Evolutionary conservation across 2,888 invertebrate species (phyloP).

Genomic region (Hirtodrosophila alboralis): DNA sequence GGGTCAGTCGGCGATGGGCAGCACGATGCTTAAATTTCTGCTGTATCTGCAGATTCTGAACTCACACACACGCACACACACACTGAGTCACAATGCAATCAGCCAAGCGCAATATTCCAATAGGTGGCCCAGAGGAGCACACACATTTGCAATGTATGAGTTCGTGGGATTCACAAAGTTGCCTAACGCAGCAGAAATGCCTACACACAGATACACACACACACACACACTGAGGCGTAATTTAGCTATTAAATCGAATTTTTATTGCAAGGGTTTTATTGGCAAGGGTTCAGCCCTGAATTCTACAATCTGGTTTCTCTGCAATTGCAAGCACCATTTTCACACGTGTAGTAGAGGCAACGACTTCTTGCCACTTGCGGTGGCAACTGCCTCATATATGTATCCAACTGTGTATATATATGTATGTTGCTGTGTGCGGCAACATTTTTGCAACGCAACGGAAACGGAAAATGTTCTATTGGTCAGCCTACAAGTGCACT

Average conservation of each 20-base stretch:
- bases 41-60: conserved; percentile 61
- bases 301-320: conserved; percentile 11
- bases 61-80: conserved; percentile 23
- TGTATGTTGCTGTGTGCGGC: conserved; percentile 14
- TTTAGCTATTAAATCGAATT: conserved; percentile 78
- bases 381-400: conserved; percentile 15
- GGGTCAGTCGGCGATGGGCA: conserved; percentile 34
- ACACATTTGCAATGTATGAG: conserved; percentile 34
- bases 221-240: conserved; percentile 51
- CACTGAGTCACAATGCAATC: conserved; percentile 57
- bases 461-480: conserved; percentile 76
- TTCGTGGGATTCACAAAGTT: conserved; percentile 58
- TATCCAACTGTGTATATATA: background rate
- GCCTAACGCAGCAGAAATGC: conserved; percentile 76
- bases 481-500: conserved; percentile 62
- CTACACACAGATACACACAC: conserved; percentile 8
- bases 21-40: conserved; percentile 46
- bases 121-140: conserved; percentile 20
- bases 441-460: conserved; percentile 69
- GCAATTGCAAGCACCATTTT: conserved; percentile 10
- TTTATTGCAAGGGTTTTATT: too few relatives aligned
- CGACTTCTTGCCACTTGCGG: conserved; percentile 62
- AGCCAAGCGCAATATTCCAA: conserved; percentile 44
- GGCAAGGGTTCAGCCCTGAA: conserved; percentile 23
- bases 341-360: conserved; percentile 44